phyloP scores from a whole-genome alignment of 2,113 vertebrate species.

The Octodon degus region DNA sequence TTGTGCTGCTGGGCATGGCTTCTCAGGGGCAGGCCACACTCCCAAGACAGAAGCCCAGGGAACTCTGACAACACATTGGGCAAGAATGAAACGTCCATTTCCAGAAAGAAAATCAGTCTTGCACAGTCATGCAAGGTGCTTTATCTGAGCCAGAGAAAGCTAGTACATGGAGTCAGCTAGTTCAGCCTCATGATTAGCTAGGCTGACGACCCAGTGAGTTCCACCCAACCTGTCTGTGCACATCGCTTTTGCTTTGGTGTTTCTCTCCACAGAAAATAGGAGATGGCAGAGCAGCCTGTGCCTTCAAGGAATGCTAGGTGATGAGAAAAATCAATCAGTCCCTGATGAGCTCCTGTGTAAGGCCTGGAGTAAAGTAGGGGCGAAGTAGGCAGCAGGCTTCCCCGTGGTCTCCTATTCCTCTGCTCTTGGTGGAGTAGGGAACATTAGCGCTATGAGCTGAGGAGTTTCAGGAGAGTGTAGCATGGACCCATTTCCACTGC shows the following conservation, averaged over 20 bases:
- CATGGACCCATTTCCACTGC: neutral
- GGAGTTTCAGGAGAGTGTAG: neutral
- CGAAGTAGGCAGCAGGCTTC: neutral
- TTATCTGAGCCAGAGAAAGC: neutral
- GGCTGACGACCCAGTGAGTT: neutral
- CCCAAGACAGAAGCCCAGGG: neutral
- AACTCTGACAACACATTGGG: neutral
- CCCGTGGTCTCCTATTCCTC: neutral
- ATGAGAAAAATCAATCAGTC: neutral
- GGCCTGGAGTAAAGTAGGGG: neutral
- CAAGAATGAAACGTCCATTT: neutral
- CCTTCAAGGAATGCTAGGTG: accelerated
- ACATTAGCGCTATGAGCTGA: neutral
- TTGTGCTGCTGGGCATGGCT: neutral
- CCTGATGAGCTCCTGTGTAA: accelerated
- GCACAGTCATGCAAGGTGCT: neutral
- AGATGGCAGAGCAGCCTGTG: neutral
- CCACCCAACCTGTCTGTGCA: neutral
- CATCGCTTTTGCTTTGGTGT: neutral
- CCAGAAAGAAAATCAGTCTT: slow-evolving; percentile 16
- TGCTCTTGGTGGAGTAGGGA: neutral
- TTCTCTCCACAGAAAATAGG: neutral
- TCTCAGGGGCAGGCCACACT: neutral
- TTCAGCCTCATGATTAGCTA: neutral
- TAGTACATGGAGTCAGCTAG: neutral